phyloP scores from a whole-genome alignment of 2,888 invertebrate species.

The Tubiluchus corallicola region DNA sequence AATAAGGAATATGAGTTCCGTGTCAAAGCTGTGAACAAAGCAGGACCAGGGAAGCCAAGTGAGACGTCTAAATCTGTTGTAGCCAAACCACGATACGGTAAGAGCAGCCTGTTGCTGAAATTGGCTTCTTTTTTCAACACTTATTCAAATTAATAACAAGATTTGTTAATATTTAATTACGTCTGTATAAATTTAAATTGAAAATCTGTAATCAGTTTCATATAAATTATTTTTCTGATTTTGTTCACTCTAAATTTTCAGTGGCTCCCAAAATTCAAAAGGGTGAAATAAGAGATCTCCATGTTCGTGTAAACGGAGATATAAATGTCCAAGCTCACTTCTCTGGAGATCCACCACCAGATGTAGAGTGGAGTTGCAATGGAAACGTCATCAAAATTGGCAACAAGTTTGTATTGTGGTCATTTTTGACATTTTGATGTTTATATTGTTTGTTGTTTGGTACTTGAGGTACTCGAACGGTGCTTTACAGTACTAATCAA shows the following conservation, averaged over 20 bases:
- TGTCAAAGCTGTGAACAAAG: slow-evolving; percentile 25
- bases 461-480: too few relatives aligned
- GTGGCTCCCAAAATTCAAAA: slow-evolving; percentile 28
- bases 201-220: too few relatives aligned
- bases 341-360: slow-evolving; percentile 24
- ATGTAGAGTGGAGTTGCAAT: slow-evolving; percentile 8
- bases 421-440: too few relatives aligned
- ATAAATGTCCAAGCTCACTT: slow-evolving; percentile 24
- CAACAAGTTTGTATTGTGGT: too few relatives aligned
- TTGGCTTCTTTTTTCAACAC: too few relatives aligned
- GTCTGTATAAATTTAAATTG: too few relatives aligned
- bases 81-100: slow-evolving; percentile 51
- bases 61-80: slow-evolving; percentile 26
- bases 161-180: too few relatives aligned
- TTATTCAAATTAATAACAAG: too few relatives aligned
- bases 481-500: too few relatives aligned
- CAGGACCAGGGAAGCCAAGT: slow-evolving; percentile 24
- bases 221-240: too few relatives aligned
- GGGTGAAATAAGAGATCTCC: slow-evolving; percentile 27
- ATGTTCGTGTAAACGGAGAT: slow-evolving; percentile 22
- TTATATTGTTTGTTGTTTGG: too few relatives aligned
- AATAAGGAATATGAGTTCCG: slow-evolving; percentile 25
- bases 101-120: slow-evolving; percentile 17
- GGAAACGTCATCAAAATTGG: background rate
- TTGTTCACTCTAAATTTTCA: slow-evolving; percentile 12